Conservation (phyloP, 2,888 invertebrate species). For the Pollenia griseotomentosa region DNA sequence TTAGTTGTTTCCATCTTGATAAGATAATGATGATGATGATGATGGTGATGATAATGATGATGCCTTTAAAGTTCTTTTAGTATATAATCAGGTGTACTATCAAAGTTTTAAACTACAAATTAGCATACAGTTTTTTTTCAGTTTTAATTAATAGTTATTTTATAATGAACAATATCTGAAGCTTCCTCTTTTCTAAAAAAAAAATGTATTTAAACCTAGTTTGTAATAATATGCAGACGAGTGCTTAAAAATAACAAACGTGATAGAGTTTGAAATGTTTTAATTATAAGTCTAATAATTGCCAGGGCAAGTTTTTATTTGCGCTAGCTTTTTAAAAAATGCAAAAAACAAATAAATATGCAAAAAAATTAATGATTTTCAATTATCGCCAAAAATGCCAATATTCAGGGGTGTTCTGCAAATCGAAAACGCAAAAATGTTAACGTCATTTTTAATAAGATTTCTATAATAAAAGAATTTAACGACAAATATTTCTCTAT, state of each 20-base stretch:
- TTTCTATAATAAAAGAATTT: too few relatives aligned
- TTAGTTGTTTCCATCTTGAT: conserved; percentile 43
- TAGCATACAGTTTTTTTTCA: conserved; percentile 49
- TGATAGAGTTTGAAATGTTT: conserved; percentile 18
- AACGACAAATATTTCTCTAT: too few relatives aligned
- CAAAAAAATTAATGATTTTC: too few relatives aligned
- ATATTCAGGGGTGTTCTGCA: too few relatives aligned
- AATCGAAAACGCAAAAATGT: too few relatives aligned
- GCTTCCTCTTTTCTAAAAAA: conserved; percentile 56
- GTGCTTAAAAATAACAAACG: background rate
- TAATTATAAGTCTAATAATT: conserved; percentile 12
- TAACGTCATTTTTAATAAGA: too few relatives aligned
- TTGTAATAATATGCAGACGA: background rate
- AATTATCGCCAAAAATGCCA: too few relatives aligned
- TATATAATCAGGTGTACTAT: conserved; percentile 62
- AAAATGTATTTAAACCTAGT: background rate
- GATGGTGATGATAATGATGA: conserved; percentile 20
- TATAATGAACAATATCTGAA: conserved; percentile 25
- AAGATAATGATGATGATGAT: conserved; percentile 40
- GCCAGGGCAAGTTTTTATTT: background rate
- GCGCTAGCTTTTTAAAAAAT: too few relatives aligned
- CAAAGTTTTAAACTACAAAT: conserved; percentile 42
- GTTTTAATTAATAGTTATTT: conserved; percentile 63
- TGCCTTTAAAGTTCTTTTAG: conserved; percentile 52
- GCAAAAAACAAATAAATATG: too few relatives aligned